Percentiles rank a stretch among this genome's conserved stretches.
Evolutionary conservation across 2,113 vertebrate species (phyloP).

Genomic region (Lethenteron camtschaticum): DNA sequence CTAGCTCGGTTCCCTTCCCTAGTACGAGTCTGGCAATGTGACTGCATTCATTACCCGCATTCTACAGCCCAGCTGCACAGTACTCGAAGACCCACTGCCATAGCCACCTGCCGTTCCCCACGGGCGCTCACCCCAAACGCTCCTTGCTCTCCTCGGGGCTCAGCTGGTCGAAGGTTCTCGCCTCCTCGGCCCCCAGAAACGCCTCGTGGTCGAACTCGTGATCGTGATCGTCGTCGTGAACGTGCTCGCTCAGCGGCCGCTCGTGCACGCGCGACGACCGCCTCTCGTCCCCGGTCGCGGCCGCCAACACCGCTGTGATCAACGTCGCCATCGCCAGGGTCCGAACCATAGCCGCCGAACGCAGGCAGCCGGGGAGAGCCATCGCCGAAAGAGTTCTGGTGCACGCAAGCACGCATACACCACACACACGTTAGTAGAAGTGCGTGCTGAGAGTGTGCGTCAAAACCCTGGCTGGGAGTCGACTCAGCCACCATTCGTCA

Average conservation of each 20-base stretch:
- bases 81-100: background rate
- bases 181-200: conserved; percentile 52
- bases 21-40: background rate
- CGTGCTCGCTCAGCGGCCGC: conserved; percentile 36
- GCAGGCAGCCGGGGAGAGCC: no score
- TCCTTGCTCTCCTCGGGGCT: conserved; percentile 63
- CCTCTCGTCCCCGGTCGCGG: background rate
- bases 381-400: no score
- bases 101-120: background rate
- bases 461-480: no score
- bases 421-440: no score
- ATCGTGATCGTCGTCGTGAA: conserved; percentile 50
- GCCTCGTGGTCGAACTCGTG: conserved; percentile 97
- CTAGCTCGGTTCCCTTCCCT: background rate
- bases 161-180: conserved; percentile 61
- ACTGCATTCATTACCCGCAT: background rate
- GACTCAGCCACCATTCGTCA: no score
- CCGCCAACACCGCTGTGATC: background rate
- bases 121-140: conserved; percentile 64
- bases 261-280: conserved; percentile 33
- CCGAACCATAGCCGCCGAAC: no score
- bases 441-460: no score
- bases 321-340: no score
- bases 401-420: no score
- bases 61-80: background rate